Conservation (phyloP, 1,140 invertebrate genomes). For the Hyphantria cunea region DNA sequence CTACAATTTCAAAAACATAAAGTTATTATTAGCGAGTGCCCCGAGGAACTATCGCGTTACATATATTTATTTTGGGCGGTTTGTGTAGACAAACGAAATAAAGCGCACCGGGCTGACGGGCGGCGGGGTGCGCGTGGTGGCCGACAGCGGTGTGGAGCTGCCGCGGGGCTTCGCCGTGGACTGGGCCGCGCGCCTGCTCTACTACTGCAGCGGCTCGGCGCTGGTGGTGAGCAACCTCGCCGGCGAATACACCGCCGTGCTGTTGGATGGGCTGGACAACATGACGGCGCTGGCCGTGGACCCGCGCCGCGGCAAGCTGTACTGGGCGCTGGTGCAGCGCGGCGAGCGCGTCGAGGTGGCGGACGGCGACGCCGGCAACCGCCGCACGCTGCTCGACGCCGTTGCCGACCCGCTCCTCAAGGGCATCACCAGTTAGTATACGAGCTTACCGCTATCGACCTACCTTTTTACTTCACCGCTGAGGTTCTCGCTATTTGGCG, state of each 20-base stretch:
- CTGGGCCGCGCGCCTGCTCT: slow-evolving; percentile 90
- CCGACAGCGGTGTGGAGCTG: slow-evolving; percentile 87
- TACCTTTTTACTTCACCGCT: too few species aligned
- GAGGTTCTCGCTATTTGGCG: too few species aligned
- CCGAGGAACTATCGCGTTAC: too few species aligned
- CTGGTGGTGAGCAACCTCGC: slow-evolving; percentile 86
- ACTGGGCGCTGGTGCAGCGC: slow-evolving; percentile 81
- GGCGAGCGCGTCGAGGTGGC: slow-evolving; percentile 83
- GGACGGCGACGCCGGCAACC: slow-evolving; percentile 85
- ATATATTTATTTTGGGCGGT: too few species aligned
- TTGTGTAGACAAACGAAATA: slow-evolving; percentile 84
- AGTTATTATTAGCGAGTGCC: too few species aligned
- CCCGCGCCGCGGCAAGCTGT: slow-evolving; percentile 85
- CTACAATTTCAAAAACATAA: too few species aligned
- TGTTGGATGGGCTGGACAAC: slow-evolving; percentile 43
- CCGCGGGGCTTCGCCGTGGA: slow-evolving; percentile 86
- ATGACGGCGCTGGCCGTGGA: slow-evolving; percentile 84
- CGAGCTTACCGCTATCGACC: too few species aligned
- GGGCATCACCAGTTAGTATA: slow-evolving; percentile 46
- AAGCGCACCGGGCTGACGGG: slow-evolving; percentile 84
- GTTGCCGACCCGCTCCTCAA: slow-evolving; percentile 47
- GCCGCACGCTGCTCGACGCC: slow-evolving; percentile 70
- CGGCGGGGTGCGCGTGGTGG: slow-evolving; percentile 82
- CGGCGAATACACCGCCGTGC: slow-evolving; percentile 86
- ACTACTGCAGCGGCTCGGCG: slow-evolving; percentile 71